Conservation (phyloP, 2,888 invertebrate species). For the Tenthredo distinguenda region DNA sequence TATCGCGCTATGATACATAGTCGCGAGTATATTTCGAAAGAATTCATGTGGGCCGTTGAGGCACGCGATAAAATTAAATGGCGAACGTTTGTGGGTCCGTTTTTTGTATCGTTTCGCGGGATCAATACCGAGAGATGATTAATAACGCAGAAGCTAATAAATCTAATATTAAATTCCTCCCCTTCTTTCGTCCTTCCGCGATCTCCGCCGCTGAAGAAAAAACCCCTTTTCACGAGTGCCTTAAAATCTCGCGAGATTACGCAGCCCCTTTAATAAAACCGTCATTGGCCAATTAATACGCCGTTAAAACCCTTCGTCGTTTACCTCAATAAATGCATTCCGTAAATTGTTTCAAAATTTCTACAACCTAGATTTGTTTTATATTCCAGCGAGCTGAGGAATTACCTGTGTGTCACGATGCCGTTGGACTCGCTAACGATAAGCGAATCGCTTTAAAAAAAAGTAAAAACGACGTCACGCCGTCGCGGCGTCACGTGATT, state of each 20-base stretch:
- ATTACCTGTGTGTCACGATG: neutral
- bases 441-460: conserved; percentile 17
- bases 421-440: conserved; percentile 15
- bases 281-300: neutral
- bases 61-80: conserved; percentile 44
- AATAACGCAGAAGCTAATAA: conserved; percentile 42
- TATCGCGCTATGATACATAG: conserved; percentile 12
- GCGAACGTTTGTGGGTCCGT: neutral
- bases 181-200: neutral
- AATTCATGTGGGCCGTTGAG: neutral
- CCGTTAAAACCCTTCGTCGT: neutral
- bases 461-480: conserved; percentile 6
- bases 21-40: neutral
- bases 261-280: neutral
- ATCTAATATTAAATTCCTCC: conserved; percentile 36
- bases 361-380: neutral
- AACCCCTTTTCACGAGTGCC: neutral
- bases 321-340: neutral
- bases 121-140: conserved; percentile 39
- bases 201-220: neutral
- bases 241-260: neutral
- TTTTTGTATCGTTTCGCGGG: conserved; percentile 26
- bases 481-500: neutral
- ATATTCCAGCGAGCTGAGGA: neutral
- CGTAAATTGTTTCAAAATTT: neutral